Evolutionary conservation across 2,797 vertebrate genomes (phyloP), one percentile per base, ranked within the genome.

Genomic region (Periophthalmus magnuspinnatus): DNA sequence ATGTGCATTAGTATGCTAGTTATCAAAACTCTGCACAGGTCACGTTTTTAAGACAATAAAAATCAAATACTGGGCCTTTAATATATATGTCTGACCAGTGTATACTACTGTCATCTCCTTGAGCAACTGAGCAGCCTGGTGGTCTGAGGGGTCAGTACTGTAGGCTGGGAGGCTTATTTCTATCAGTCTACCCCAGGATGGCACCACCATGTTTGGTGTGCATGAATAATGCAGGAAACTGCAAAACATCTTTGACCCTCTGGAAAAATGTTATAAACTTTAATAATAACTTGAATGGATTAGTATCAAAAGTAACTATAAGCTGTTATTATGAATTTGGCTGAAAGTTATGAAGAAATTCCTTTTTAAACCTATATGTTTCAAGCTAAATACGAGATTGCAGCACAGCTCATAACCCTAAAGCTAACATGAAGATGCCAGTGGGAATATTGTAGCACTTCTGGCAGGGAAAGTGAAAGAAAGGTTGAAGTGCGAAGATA

Each of bases 401-500:
- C 55, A n/a, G 13, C 13, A 24, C 13, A 24, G 4, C 32, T 34
- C 10, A 34, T 32, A 60, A n/a, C 8, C 17, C 33, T 4, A 19
- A 4, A 33, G 56, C 22, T 47, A 28, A 14, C 55, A 33, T 59
- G n/a, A 60, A 50, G 61, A 21, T 9, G 32, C 70, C 66, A 7
- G 0, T 6, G 75, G 73, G 72, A 79, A 60, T 69, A 41, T n/a
- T 63, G 52, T 69, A 67, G 60, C 69, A 75, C 81, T 67, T 77
- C 50, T 5, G 48, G 57, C 1, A 6, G 68, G 59, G 70, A 71
- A 75, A 59, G 72, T 65, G 71, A 72, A 76, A 70, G 71, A 79
- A 70, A 67, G 79, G 73, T 86, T 67, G 77, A 57, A 68, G 70
- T 70, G 72, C 48, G 59, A 57, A 62, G 70, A 75, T 72, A 84